These are phyloP conservation scores for Sebastes aleutianus DNA, from an alignment of 2,797 vertebrate genomes.

Conservation along the genomic window DNA sequence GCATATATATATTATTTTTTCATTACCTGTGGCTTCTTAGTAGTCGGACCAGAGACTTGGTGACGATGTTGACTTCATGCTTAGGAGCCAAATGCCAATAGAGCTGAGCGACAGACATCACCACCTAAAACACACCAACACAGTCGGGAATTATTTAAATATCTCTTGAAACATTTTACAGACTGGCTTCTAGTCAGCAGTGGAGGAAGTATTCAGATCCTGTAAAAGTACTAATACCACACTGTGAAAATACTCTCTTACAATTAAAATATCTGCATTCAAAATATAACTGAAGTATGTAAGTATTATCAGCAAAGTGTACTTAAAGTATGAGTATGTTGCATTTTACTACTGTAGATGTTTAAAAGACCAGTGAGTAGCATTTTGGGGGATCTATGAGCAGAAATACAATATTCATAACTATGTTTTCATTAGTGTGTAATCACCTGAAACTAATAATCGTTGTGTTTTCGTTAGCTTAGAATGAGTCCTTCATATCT, in stretches of 20 bases:
- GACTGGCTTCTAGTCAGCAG: background rate
- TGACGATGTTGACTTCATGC: slow-evolving; percentile 89
- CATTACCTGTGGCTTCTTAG: slow-evolving; percentile 92
- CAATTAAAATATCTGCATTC: background rate
- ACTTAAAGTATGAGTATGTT: background rate
- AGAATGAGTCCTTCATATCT: too few relatives aligned
- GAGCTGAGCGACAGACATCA: slow-evolving; percentile 96
- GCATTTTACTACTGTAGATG: background rate
- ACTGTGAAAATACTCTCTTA: background rate
- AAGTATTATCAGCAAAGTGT: too few relatives aligned
- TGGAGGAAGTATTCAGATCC: background rate
- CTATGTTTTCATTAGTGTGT: too few relatives aligned
- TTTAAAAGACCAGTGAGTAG: too few relatives aligned
- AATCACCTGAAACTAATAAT: too few relatives aligned
- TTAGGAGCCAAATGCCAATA: slow-evolving; percentile 97
- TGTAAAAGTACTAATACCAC: background rate
- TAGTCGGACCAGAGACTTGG: slow-evolving; percentile 94
- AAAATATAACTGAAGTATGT: background rate
- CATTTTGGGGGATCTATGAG: too few relatives aligned
- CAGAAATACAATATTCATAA: too few relatives aligned
- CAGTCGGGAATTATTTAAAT: background rate
- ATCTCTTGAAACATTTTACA: background rate
- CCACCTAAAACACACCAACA: slow-evolving; percentile 82
- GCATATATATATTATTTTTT: background rate
- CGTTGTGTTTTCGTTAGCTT: too few relatives aligned